Base-by-base conservation (phyloP, 2,797 vertebrate genomes). In the Erithacus rubecula region DNA sequence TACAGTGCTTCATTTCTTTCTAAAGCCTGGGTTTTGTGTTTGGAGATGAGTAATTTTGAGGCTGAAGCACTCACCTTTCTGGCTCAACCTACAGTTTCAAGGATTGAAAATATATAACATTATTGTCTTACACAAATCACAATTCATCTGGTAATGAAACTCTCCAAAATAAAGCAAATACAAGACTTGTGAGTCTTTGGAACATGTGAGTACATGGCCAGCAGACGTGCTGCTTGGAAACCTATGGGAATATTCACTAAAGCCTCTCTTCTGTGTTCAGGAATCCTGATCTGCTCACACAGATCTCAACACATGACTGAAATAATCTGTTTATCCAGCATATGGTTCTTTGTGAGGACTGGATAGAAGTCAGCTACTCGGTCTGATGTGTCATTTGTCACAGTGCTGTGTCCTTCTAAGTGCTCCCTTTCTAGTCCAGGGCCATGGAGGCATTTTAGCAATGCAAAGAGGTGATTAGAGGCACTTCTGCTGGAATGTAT, bases 281-380 rank as follows among this genome's bases (percentile, higher is more conserved):
- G 88, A 95, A 84, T 92, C 70, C 78, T 74, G 87, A 91, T 87
- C 87, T 90, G 76, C 83, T 93, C 91, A 70, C 77, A 51, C 56
- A 89, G 80, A 75, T 86, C 82, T 92, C 80, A 78, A 18, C 91
- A 94, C 83, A 70, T 91, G 89, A 93, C 87, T 89, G 84, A 76
- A 95, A 87, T 95, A 92, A 96, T 87, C 92, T 93, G 56, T 93
- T 95, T 91, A 96, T 88, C 85, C 74, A 86, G 65, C 85, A 76
- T 88, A 77, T 51, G 41, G 85, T 90, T 84, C 83, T 94, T 95
- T 77, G 44, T 88, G 56, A 90, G 77, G 77, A 76, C 77, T 4
- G 24, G 52, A 37, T 30, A 69, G 79, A 79, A 94, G 89, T 72
- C 96, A 84, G 85, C 81, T 81, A 37, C 63, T 51, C 27, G 2